Base-by-base conservation (phyloP, 2,797 vertebrate species). In the Acomys russatus region DNA sequence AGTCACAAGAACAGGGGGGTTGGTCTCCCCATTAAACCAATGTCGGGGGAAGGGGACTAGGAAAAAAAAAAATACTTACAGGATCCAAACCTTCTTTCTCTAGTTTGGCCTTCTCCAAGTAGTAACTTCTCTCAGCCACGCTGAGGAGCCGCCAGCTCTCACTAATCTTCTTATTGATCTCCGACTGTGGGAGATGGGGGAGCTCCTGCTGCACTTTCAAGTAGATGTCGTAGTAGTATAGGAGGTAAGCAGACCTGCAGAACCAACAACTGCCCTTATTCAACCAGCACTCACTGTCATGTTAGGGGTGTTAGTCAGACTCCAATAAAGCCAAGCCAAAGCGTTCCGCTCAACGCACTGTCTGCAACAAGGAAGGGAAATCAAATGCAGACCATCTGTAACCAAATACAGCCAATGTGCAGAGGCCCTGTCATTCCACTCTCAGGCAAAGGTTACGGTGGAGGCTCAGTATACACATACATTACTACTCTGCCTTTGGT, bases 81-180 rank as follows among this genome's bases (percentile, higher is more conserved):
- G 99, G 98, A 95, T 99, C 99, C 90, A 98, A 86, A 0, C 99
- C 99, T 91, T 99, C 99, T 96, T 99, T 99, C 98, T 99, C 99
- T 63, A 99, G 98, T 96, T 99, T 99, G 84, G 99, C 99, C 96
- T 99, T 99, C 98, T 99, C 99, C 98, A 99, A 98, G 95, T 99
- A 99, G 97, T 99, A 99, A 96, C 99, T 99, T 98, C 99, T 99
- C 96, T 99, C 99, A 6, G 99, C 99, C 77, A 99, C 99, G 2
- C 99, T 99, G 84, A 99, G 99, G 70, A 99, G 98, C 96, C 99
- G 99, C 99, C 99, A 99, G 95, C 99, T 99, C 98, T 99, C 99
- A 18, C 99, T 99, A 97, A 99, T 99, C 90, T 99, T 99, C 98
- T 99, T 99, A 98, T 99, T 99, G 98, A 99, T 99, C 98, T 99